These are phyloP conservation scores for Dendroctonus ponderosae DNA, from an alignment of 1,140 invertebrate genomes.

Conservation along the genomic window DNA sequence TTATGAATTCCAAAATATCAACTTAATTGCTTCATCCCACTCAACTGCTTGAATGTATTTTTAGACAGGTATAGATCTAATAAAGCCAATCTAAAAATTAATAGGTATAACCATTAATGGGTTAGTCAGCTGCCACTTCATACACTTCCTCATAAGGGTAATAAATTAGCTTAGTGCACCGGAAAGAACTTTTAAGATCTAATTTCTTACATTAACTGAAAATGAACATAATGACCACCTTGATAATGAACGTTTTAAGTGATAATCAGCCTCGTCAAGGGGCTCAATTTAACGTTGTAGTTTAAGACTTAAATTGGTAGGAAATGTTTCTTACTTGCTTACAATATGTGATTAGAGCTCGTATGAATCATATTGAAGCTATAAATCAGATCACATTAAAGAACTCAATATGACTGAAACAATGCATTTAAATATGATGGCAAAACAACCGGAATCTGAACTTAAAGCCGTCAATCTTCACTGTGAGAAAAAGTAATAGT, in stretches of 20 bases:
- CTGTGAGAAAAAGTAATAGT: too few species aligned
- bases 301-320: neutral
- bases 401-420: neutral
- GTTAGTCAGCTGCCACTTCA: slow-evolving; percentile 4
- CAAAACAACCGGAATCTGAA: too few species aligned
- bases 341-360: neutral
- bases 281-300: neutral
- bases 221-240: slow-evolving; percentile 1
- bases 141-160: slow-evolving; percentile 1
- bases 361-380: neutral
- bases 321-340: neutral
- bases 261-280: neutral
- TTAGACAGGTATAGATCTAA: neutral
- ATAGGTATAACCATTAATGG: slow-evolving; percentile 6
- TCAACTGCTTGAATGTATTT: neutral
- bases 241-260: too few species aligned
- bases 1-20: neutral
- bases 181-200: neutral
- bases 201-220: neutral
- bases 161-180: slow-evolving; percentile 1
- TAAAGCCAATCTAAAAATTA: slow-evolving; percentile 10
- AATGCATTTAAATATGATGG: too few species aligned
- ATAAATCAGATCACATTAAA: neutral
- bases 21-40: neutral
- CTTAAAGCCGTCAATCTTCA: too few species aligned